Conservation (phyloP, 2,888 invertebrate species). For the Heteropelma amictum region DNA sequence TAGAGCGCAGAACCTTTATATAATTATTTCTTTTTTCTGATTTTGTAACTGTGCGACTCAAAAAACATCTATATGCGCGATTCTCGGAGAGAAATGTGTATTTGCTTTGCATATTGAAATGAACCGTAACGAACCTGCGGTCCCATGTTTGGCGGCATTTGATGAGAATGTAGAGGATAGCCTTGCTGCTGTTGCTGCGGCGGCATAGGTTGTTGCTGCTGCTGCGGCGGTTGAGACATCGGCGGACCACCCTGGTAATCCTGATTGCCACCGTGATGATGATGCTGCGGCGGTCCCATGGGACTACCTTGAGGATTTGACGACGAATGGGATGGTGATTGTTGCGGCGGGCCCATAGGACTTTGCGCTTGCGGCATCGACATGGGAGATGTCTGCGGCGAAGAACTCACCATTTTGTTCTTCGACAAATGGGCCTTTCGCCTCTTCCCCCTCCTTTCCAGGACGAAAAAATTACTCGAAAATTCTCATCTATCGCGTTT, state of each 20-base stretch:
- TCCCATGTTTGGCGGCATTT: slow-evolving; percentile 72
- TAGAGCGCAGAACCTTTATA: no score
- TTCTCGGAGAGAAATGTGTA: background rate
- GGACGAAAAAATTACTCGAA: background rate
- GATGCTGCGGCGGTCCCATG: slow-evolving; percentile 79
- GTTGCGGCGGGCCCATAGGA: slow-evolving; percentile 91
- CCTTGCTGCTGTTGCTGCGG: slow-evolving; percentile 70
- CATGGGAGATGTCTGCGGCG: slow-evolving; percentile 92
- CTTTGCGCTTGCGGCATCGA: slow-evolving; percentile 92
- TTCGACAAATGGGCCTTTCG: slow-evolving; percentile 63
- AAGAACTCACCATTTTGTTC: slow-evolving; percentile 87
- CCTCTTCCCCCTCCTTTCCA: slow-evolving; percentile 54
- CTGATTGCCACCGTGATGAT: slow-evolving; percentile 71
- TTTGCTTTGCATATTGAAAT: no score
- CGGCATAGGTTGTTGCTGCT: slow-evolving; percentile 55
- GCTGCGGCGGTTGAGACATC: slow-evolving; percentile 56
- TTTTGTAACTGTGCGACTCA: no score
- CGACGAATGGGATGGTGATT: slow-evolving; percentile 81
- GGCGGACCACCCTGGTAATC: slow-evolving; percentile 64
- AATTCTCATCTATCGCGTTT: background rate
- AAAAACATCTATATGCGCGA: no score
- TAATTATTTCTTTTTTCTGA: no score
- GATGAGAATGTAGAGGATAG: slow-evolving; percentile 72
- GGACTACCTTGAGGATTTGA: slow-evolving; percentile 77
- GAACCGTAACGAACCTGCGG: slow-evolving; percentile 65